Conservation (phyloP, 2,797 vertebrate genomes). For the Apodemus agrarius region DNA sequence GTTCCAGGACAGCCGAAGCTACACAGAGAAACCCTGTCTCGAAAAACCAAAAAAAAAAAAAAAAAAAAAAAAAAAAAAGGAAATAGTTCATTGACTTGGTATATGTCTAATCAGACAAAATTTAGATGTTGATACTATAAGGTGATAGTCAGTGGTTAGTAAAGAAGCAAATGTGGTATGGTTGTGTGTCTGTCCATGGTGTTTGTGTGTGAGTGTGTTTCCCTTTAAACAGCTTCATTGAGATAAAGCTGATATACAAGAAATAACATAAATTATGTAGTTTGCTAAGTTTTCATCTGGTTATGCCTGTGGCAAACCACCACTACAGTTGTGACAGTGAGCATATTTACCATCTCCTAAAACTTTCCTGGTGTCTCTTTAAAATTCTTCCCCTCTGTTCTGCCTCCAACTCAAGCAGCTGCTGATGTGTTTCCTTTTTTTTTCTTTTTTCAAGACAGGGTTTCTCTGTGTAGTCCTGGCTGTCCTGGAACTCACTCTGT, state of each 20-base stretch:
- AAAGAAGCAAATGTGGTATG: conserved; percentile 27
- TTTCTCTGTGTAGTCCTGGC: too few relatives aligned
- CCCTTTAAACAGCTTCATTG: conserved; percentile 2
- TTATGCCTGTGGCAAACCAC: conserved; percentile 22
- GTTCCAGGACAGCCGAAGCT: too few relatives aligned
- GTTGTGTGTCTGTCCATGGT: not conserved
- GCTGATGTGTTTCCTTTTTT: not conserved
- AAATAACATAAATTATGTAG: conserved; percentile 32
- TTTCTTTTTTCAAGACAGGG: too few relatives aligned
- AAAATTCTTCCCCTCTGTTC: not conserved
- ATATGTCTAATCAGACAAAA: conserved; percentile 22
- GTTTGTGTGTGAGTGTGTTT: not conserved
- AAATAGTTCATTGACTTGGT: conserved; percentile 30
- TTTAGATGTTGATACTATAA: conserved; percentile 39
- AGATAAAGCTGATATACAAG: conserved; percentile 27
- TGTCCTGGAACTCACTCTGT: too few relatives aligned
- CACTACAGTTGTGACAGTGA: conserved; percentile 31
- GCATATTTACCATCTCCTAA: not conserved
- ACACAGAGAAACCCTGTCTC: too few relatives aligned
- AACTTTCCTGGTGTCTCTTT: conserved; percentile 5
- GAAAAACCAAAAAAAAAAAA: too few relatives aligned
- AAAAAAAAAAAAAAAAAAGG: too few relatives aligned
- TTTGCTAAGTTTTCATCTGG: conserved; percentile 43
- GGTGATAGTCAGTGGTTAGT: conserved; percentile 31
- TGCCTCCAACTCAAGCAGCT: not conserved